Evolutionary conservation across 2,113 vertebrate genomes (phyloP).

Genomic region (Plestiodon gilberti): DNA sequence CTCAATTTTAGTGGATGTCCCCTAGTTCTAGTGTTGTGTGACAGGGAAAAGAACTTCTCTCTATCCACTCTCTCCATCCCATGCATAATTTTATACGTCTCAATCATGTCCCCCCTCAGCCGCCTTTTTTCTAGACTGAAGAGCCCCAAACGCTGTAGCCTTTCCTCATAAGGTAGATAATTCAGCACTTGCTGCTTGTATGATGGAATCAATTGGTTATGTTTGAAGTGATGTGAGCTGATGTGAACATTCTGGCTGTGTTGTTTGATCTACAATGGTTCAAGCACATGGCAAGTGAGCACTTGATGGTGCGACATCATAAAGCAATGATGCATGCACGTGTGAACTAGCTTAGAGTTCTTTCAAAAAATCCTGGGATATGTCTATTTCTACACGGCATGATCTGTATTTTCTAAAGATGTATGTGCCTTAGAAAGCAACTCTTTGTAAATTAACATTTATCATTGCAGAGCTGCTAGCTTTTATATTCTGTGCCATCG

Average conservation of each 20-base stretch:
- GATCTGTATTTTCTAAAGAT: slow-evolving; percentile 33
- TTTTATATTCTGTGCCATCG: no score
- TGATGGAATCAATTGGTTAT: neutral
- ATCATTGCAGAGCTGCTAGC: neutral
- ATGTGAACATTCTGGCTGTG: neutral
- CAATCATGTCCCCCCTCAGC: no score
- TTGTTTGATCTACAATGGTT: neutral
- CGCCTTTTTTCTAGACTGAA: no score
- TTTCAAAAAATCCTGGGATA: slow-evolving; percentile 11
- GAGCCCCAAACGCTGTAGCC: no score
- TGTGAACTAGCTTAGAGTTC: neutral
- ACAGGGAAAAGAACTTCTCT: no score
- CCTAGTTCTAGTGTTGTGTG: no score
- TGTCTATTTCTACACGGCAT: neutral
- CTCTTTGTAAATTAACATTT: no score
- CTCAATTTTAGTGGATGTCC: no score
- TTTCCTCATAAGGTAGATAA: no score
- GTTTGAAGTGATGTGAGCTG: neutral
- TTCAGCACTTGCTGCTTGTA: neutral
- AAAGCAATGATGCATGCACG: neutral
- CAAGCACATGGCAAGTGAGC: neutral
- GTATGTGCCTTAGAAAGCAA: slow-evolving; percentile 25
- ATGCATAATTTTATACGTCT: no score
- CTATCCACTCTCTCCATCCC: no score
- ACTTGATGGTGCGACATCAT: neutral